Percentiles rank a stretch among this genome's conserved stretches.
These are phyloP conservation scores for Campoletis raptor DNA, from an alignment of 2,888 invertebrate genomes.

Conservation along the genomic window DNA sequence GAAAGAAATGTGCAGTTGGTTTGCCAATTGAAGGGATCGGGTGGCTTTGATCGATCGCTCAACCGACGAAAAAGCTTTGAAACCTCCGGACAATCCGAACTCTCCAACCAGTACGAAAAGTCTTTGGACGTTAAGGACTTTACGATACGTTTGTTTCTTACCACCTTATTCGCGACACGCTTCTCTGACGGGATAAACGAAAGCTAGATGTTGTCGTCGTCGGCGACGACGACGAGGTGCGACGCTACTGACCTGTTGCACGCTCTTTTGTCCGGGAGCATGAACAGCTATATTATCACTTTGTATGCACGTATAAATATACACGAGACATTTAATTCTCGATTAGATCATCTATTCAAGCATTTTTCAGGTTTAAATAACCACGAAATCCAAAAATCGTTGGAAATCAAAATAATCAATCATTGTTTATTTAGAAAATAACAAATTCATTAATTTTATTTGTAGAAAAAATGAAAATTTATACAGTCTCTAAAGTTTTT, in stretches of 20 bases:
- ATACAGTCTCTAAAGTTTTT: background rate
- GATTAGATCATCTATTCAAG: background rate
- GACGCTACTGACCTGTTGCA: constrained; percentile 80
- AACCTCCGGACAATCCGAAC: constrained; percentile 23
- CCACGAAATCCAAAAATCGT: background rate
- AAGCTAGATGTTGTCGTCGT: constrained; percentile 54
- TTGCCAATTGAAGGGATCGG: background rate
- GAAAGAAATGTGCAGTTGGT: constrained; percentile 13
- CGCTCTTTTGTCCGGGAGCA: constrained; percentile 78
- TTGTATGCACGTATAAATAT: constrained; percentile 12
- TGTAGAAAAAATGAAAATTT: background rate
- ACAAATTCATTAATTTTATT: background rate
- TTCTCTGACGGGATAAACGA: constrained; percentile 51
- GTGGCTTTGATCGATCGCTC: constrained; percentile 44
- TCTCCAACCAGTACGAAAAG: constrained; percentile 20
- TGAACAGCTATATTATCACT: constrained; percentile 25
- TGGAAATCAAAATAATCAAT: background rate
- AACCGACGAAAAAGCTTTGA: constrained; percentile 40
- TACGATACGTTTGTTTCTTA: constrained; percentile 57
- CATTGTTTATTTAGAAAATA: background rate
- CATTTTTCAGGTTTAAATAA: background rate
- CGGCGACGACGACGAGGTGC: constrained; percentile 70
- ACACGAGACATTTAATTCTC: background rate
- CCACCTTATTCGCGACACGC: constrained; percentile 37
- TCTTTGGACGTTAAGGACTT: constrained; percentile 10